phyloP scores from a whole-genome alignment of 2,888 invertebrate genomes.

The Eupithecia dodoneata region DNA sequence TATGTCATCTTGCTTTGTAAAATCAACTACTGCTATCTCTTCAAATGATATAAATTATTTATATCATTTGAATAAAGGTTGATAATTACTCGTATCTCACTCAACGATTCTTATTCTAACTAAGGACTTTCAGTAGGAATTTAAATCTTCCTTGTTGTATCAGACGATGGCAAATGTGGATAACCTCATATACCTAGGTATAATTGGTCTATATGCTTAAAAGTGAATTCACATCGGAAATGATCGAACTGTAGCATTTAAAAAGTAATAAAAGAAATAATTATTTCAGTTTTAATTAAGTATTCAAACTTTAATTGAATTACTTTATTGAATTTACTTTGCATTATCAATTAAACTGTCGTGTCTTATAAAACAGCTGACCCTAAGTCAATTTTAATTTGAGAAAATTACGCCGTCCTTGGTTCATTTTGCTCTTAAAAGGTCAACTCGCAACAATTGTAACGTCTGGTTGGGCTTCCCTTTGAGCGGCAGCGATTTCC shows the following conservation, averaged over 20 bases:
- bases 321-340: not conserved
- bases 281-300: too few species aligned
- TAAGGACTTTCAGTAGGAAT: not conserved
- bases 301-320: too few species aligned
- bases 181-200: not conserved
- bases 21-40: not conserved
- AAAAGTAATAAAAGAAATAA: too few species aligned
- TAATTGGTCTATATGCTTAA: not conserved
- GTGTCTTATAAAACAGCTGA: constrained; percentile 2
- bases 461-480: constrained; percentile 56
- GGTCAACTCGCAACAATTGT: constrained; percentile 51
- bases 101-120: not conserved
- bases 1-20: constrained; percentile 8
- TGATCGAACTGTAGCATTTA: not conserved
- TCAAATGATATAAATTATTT: not conserved
- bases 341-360: not conserved
- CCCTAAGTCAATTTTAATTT: constrained; percentile 7
- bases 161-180: not conserved
- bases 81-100: too few species aligned
- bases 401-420: constrained; percentile 5
- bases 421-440: constrained; percentile 17
- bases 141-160: not conserved
- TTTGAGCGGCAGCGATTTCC: constrained; percentile 64
- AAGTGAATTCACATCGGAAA: not conserved
- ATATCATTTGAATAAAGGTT: too few species aligned